These are phyloP conservation scores for Limnephilus rhombicus DNA, from an alignment of 2,888 invertebrate genomes.

Conservation along the genomic window DNA sequence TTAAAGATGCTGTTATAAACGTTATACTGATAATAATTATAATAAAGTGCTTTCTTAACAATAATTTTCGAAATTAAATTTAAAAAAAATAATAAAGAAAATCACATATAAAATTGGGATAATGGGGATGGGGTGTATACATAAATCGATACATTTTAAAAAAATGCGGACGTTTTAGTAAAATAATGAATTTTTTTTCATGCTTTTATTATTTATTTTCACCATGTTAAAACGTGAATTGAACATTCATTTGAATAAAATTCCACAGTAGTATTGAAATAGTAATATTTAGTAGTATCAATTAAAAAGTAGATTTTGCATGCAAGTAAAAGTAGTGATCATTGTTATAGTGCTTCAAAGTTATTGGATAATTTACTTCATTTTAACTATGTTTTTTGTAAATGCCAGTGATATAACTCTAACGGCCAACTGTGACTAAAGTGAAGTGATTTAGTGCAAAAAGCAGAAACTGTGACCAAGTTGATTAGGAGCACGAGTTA, in stretches of 20 bases:
- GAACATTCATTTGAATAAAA: constrained; percentile 31
- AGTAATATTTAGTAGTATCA: constrained; percentile 18
- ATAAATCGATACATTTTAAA: not conserved
- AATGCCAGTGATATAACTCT: not conserved
- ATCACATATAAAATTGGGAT: not conserved
- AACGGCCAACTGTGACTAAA: not conserved
- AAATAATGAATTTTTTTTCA: too few relatives aligned
- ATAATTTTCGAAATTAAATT: not conserved
- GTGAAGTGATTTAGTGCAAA: constrained; percentile 36
- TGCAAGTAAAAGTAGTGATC: constrained; percentile 45
- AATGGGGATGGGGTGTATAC: not conserved
- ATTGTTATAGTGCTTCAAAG: constrained; percentile 38
- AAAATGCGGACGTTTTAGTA: not conserved
- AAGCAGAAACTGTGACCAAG: constrained; percentile 4
- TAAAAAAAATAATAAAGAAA: not conserved
- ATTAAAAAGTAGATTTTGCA: constrained; percentile 19
- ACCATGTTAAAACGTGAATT: not conserved
- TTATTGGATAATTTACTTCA: constrained; percentile 35
- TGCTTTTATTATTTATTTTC: not conserved
- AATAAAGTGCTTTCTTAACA: not conserved
- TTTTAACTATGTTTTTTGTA: constrained; percentile 9
- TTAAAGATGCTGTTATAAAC: not conserved
- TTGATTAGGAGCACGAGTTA: not conserved
- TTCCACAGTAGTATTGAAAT: constrained; percentile 20
- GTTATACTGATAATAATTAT: not conserved